A percentile compares a stretch with the other conserved stretches of the same genome.
Conservation (phyloP, 2,797 vertebrate species). For the Cynopterus sphinx region DNA sequence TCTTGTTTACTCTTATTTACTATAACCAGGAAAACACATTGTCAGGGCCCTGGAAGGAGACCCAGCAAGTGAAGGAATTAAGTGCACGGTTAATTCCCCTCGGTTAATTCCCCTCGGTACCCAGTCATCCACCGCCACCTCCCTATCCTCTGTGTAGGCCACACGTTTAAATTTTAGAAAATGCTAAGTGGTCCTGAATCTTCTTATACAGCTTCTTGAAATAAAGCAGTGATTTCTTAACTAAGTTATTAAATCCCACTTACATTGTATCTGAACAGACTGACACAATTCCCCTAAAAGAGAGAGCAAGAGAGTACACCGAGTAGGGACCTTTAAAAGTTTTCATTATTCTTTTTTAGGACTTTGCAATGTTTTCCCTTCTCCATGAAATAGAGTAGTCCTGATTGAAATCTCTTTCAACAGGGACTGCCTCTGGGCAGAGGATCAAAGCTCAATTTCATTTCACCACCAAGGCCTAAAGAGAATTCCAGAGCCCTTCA, state of each 20-base stretch:
- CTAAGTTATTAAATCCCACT: neutral
- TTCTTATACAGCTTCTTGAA: neutral
- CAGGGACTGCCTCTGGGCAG: neutral
- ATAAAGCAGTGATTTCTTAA: constrained; percentile 1
- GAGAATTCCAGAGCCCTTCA: neutral
- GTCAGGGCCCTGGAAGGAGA: neutral
- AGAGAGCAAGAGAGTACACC: neutral
- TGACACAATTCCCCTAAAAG: neutral
- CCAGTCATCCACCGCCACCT: neutral
- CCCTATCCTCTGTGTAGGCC: neutral
- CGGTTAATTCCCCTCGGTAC: neutral
- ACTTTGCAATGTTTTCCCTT: neutral
- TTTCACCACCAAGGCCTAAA: neutral
- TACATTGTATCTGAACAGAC: neutral
- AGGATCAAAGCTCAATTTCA: constrained; percentile 18
- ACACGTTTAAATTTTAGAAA: neutral
- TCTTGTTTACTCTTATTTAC: neutral
- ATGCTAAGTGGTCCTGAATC: neutral
- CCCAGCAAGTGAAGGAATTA: neutral
- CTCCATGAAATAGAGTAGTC: neutral
- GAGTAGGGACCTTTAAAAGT: neutral
- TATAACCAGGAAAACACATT: neutral
- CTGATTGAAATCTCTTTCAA: neutral
- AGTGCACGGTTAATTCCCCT: neutral
- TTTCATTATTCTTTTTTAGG: neutral